Conservation (phyloP, 2,888 invertebrate genomes). For the Ariolimax columbianus region DNA sequence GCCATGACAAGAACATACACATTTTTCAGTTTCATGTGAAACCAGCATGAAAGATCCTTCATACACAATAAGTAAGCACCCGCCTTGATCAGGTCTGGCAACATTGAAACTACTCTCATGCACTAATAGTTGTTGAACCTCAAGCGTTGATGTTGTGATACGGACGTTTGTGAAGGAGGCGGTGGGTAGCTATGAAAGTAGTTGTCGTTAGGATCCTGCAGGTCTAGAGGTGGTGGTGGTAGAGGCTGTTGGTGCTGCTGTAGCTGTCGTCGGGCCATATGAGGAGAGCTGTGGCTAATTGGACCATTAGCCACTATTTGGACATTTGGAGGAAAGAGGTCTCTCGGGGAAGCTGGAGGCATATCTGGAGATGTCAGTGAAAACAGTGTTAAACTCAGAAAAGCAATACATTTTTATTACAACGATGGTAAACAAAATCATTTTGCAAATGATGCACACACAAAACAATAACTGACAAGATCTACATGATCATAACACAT, state of each 20-base stretch:
- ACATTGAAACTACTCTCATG: background rate
- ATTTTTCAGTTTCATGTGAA: background rate
- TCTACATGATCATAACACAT: too few species aligned
- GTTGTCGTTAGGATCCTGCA: slow-evolving; percentile 57
- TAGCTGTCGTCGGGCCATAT: slow-evolving; percentile 68
- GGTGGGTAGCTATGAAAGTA: slow-evolving; percentile 52
- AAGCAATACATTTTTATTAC: too few species aligned
- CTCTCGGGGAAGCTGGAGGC: slow-evolving; percentile 58
- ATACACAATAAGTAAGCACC: background rate
- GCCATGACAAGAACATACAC: background rate
- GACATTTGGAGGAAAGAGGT: slow-evolving; percentile 55
- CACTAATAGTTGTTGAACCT: slow-evolving; percentile 47
- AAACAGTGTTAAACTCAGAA: too few species aligned
- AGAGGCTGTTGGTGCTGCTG: slow-evolving; percentile 51
- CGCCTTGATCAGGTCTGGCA: background rate
- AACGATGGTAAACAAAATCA: too few species aligned
- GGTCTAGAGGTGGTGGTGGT: slow-evolving; percentile 59
- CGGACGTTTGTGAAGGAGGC: slow-evolving; percentile 21
- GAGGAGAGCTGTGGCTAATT: slow-evolving; percentile 75
- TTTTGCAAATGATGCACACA: too few species aligned
- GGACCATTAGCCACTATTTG: slow-evolving; percentile 69
- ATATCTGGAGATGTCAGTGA: slow-evolving; percentile 57
- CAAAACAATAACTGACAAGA: too few species aligned
- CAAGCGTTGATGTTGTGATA: slow-evolving; percentile 37
- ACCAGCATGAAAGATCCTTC: too few species aligned